Percentiles rank a stretch among this genome's conserved stretches.
phyloP scores from a whole-genome alignment of 2,797 vertebrate species.

The Potorous gilbertii region DNA sequence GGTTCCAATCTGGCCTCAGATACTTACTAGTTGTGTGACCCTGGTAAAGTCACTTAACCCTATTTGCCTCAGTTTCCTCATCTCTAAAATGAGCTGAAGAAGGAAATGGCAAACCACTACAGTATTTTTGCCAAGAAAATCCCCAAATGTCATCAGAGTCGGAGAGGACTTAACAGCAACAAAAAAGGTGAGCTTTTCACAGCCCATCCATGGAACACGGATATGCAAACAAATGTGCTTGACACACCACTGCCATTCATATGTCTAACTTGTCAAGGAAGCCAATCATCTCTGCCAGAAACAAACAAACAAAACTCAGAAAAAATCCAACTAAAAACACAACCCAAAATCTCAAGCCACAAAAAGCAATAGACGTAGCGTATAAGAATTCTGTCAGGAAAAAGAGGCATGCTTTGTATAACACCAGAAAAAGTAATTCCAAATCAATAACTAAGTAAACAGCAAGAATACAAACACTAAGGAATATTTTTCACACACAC shows the following conservation, averaged over 20 bases:
- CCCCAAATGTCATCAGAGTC: not conserved
- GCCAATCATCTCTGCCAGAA: not conserved
- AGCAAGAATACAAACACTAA: not conserved
- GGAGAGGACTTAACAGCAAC: not conserved
- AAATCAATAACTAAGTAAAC: not conserved
- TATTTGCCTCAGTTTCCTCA: not conserved
- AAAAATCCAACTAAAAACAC: not conserved
- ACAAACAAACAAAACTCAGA: not conserved
- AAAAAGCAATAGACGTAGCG: too few relatives aligned
- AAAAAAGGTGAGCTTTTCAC: not conserved
- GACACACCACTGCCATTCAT: not conserved
- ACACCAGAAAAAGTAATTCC: not conserved
- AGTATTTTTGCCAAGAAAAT: not conserved
- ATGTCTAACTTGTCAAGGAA: not conserved
- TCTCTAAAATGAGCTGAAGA: not conserved
- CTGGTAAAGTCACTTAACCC: not conserved
- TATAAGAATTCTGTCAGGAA: not conserved
- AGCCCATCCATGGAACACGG: not conserved
- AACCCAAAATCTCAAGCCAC: not conserved
- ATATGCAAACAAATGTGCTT: constrained; percentile 11
- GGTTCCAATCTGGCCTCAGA: not conserved
- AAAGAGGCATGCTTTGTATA: not conserved
- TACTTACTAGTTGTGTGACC: not conserved
- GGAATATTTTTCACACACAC: constrained; percentile 36
- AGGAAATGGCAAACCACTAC: not conserved